Evolutionary conservation across 2,113 vertebrate species (phyloP).

Genomic region (Seriola quinqueradiata): DNA sequence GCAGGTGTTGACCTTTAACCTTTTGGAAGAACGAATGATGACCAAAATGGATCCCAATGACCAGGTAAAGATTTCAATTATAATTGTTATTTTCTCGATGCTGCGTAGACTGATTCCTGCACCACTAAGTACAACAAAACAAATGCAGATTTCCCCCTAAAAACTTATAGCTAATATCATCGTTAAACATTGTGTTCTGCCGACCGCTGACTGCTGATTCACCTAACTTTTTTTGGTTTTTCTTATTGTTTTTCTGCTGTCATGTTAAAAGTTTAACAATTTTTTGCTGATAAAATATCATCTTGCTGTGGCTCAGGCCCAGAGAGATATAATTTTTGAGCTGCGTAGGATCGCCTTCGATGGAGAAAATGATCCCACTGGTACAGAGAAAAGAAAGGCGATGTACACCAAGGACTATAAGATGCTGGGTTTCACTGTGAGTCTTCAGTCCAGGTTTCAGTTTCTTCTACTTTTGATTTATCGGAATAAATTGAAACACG

Average conservation of each 20-base stretch:
- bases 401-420: constrained; percentile 99
- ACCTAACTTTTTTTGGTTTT: not conserved
- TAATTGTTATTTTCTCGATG: not conserved
- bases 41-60: constrained; percentile 99
- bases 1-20: constrained; percentile 97
- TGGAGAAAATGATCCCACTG: constrained; percentile 91
- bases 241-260: constrained; percentile 11
- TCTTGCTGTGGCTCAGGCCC: constrained; percentile 83
- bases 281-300: constrained; percentile 21
- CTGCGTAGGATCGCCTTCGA: constrained; percentile 96
- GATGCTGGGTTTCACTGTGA: constrained; percentile 97
- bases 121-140: not conserved
- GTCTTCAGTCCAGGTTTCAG: constrained; percentile 57
- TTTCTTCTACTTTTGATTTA: not conserved
- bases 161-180: not conserved
- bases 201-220: not conserved
- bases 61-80: constrained; percentile 82
- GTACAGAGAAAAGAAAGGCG: constrained; percentile 95
- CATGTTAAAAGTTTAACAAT: constrained; percentile 1
- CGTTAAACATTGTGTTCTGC: not conserved
- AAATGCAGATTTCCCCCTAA: not conserved
- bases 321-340: constrained; percentile 97
- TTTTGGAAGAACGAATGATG: constrained; percentile 99
- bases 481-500: not conserved
- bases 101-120: not conserved